phyloP scores from a whole-genome alignment of 2,888 invertebrate species.

The Spodoptera littoralis region DNA sequence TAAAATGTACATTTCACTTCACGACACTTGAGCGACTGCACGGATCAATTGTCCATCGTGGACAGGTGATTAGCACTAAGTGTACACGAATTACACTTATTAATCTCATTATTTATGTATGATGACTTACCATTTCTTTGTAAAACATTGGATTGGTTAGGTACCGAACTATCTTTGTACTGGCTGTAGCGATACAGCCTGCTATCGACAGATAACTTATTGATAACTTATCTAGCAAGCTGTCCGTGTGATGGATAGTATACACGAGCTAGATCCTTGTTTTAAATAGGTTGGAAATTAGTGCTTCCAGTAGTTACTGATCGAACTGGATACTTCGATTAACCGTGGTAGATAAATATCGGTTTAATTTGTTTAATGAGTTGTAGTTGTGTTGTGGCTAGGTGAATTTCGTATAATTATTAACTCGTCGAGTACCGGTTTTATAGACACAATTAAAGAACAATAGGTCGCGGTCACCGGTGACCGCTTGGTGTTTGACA shows the following conservation, averaged over 20 bases:
- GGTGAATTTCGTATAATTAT: too few relatives aligned
- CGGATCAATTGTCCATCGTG: constrained; percentile 50
- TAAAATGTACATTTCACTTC: constrained; percentile 34
- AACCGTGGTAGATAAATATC: too few relatives aligned
- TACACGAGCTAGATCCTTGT: constrained; percentile 36
- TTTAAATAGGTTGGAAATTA: constrained; percentile 3
- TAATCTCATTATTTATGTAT: constrained; percentile 69
- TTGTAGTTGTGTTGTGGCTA: too few relatives aligned
- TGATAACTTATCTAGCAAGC: constrained; percentile 38
- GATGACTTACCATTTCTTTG: constrained; percentile 80
- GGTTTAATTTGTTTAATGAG: too few relatives aligned
- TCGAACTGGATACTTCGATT: too few relatives aligned
- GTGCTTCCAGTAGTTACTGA: too few relatives aligned
- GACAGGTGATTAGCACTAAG: constrained; percentile 40
- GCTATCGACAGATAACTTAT: constrained; percentile 44
- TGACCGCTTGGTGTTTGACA: too few relatives aligned
- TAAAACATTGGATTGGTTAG: constrained; percentile 66
- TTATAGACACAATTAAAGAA: too few relatives aligned
- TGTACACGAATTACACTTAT: constrained; percentile 36
- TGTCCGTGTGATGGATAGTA: constrained; percentile 40
- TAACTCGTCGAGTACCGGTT: too few relatives aligned
- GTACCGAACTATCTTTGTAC: constrained; percentile 64
- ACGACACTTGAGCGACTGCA: constrained; percentile 13
- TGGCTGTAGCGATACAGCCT: constrained; percentile 20
- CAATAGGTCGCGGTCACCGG: too few relatives aligned